These are phyloP conservation scores for Anseranas semipalmata DNA, from an alignment of 2,113 vertebrate species.

Conservation along the genomic window DNA sequence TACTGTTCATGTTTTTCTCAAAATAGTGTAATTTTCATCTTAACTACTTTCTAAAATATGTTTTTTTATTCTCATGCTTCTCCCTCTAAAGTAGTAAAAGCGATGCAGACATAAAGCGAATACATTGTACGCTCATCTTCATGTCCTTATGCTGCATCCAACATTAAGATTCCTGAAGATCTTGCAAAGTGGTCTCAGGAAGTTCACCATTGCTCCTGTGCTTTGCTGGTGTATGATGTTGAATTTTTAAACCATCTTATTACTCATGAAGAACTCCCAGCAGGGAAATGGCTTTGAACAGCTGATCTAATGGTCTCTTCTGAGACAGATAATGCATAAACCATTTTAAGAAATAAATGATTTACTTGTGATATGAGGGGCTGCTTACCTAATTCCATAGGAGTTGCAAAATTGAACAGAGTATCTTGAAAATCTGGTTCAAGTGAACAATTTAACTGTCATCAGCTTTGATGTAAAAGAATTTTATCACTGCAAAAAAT, in stretches of 20 bases:
- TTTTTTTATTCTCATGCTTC: neutral
- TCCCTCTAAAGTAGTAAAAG: neutral
- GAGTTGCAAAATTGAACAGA: neutral
- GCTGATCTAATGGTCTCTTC: neutral
- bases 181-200: neutral
- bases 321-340: neutral
- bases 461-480: neutral
- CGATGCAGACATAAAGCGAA: accelerated
- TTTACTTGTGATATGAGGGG: neutral
- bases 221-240: neutral
- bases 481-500: neutral
- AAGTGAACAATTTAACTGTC: neutral
- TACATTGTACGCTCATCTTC: neutral
- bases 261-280: neutral
- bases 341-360: neutral
- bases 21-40: neutral
- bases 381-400: neutral
- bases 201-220: neutral
- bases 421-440: neutral
- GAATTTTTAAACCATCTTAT: neutral
- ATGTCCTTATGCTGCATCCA: neutral
- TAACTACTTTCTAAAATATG: neutral
- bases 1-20: neutral
- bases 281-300: neutral
- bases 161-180: neutral